A percentile compares a stretch with the other conserved stretches of the same genome.
phyloP scores from a whole-genome alignment of 2,888 invertebrate species.

The Drosophila helvetica region DNA sequence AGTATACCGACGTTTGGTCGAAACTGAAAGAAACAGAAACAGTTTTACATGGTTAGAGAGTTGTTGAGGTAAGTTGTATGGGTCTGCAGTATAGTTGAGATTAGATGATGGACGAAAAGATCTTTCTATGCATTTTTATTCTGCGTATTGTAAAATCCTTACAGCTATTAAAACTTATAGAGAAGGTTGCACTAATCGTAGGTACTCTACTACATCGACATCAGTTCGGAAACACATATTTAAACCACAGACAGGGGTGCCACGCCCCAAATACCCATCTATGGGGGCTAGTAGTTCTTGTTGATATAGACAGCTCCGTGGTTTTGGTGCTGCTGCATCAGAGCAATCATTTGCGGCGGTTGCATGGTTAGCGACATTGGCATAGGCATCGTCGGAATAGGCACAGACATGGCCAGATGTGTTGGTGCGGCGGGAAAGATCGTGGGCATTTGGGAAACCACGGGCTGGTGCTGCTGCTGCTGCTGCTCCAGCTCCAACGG shows the following conservation, averaged over 20 bases:
- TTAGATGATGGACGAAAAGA: background rate
- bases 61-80: background rate
- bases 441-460: constrained; percentile 24
- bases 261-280: constrained; percentile 6
- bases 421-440: constrained; percentile 47
- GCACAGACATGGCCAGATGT: constrained; percentile 50
- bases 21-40: constrained; percentile 34
- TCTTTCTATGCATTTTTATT: constrained; percentile 28
- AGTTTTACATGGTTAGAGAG: constrained; percentile 1
- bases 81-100: background rate
- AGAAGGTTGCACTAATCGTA: constrained; percentile 55
- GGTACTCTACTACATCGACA: constrained; percentile 51
- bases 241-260: constrained; percentile 18
- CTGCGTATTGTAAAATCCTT: constrained; percentile 39
- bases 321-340: constrained; percentile 55
- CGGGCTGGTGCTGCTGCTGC: constrained; percentile 17
- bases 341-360: constrained; percentile 65
- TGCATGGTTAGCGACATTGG: constrained; percentile 60
- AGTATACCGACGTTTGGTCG: constrained; percentile 1
- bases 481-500: constrained; percentile 22
- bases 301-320: constrained; percentile 61
- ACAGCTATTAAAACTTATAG: constrained; percentile 43
- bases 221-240: background rate
- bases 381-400: constrained; percentile 51
- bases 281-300: constrained; percentile 62